Base-by-base conservation (phyloP, 2,113 vertebrate species). In the Anolis sagrei region DNA sequence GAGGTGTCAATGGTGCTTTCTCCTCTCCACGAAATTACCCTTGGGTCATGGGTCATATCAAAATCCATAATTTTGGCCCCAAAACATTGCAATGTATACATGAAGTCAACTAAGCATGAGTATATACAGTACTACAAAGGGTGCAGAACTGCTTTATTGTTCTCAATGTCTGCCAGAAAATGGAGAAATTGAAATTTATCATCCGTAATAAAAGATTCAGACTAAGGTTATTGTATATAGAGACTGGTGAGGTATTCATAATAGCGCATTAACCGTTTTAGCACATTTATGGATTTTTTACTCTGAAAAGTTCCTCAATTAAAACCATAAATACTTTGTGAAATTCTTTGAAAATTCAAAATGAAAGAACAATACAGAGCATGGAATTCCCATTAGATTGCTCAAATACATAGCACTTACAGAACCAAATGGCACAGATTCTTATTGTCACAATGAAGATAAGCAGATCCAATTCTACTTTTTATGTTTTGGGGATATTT, bases 291-390 rank as follows among this genome's bases (percentile, higher is more conserved):
- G 6, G 11, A 72, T 88, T 76, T 93, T 44, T 90, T 92, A 91
- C 89, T 89, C 87, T 84, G 18, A 92, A 92, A 91, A 90, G 86
- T 91, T 51, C 89, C 58, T 90, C 89, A 2, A 73, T 94, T 93
- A 93, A 93, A 82, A 91, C 89, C 85, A 94, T 93, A 90, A 93
- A 92, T 90, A 36, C 91, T 93, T 90, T 77, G 83, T 70, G 64
- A 92, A 92, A 89, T 92, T 92, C 89, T 91, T 29, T 88, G 87
- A 85, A 92, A 93, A 92, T 89, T 91, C 88, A 87, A 92, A 91
- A 36, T 76, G 87, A 90, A 93, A 88, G 88, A 87, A 86, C 79
- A 27, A 39, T 86, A n/a, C 88, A 91, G 92, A 90, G 91, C 70
- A 18, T 14, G 70, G 74, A 93, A 91, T 88, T 92, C 85, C 79